Evolutionary conservation across 2,888 invertebrate species (phyloP).

Genomic region (Sesamia inferens): DNA sequence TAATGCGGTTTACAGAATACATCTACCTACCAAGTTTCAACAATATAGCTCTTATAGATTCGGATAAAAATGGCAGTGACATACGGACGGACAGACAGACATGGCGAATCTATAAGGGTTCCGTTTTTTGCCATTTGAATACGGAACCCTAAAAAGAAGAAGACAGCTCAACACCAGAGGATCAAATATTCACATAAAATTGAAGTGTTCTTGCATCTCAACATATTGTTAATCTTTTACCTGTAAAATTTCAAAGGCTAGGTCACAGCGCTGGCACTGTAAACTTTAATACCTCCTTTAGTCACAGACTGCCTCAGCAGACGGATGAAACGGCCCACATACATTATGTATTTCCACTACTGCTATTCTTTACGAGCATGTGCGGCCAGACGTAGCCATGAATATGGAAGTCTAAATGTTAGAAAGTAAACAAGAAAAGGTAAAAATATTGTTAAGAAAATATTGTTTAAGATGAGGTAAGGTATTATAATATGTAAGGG

Average conservation of each 20-base stretch:
- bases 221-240: slow-evolving; percentile 34
- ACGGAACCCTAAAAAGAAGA: no score
- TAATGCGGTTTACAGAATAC: no score
- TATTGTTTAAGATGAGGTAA: background rate
- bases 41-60: no score
- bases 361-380: slow-evolving; percentile 47
- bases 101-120: no score
- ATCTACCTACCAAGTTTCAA: no score
- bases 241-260: slow-evolving; percentile 4
- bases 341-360: slow-evolving; percentile 51
- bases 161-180: background rate
- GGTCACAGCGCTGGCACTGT: slow-evolving; percentile 37
- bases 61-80: no score
- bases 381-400: slow-evolving; percentile 35
- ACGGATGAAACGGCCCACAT: slow-evolving; percentile 22
- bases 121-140: no score
- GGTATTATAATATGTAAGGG: no score
- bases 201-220: slow-evolving; percentile 12
- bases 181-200: slow-evolving; percentile 23
- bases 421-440: slow-evolving; percentile 18
- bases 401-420: slow-evolving; percentile 47
- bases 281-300: slow-evolving; percentile 41
- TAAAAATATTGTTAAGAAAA: no score
- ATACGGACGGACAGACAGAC: no score
- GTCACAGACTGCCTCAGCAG: slow-evolving; percentile 18